A percentile compares a stretch with the other conserved stretches of the same genome.
Conservation (phyloP, 1,140 invertebrate genomes). For the Calephelis nemesis region DNA sequence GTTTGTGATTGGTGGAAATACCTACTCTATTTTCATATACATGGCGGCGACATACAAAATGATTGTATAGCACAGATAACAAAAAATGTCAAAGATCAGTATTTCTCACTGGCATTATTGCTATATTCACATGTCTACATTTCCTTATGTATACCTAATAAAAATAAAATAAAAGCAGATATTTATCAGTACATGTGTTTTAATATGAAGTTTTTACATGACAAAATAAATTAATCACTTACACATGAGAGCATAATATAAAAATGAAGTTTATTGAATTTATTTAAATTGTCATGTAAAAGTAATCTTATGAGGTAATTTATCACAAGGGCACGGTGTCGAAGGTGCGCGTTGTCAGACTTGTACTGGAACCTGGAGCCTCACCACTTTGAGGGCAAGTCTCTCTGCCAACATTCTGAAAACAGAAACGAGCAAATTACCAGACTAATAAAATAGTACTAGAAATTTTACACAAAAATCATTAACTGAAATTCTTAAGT, state of each 20-base stretch:
- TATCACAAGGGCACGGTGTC: slow-evolving; percentile 70
- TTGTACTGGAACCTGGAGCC: slow-evolving; percentile 76
- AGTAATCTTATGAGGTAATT: slow-evolving; percentile 52
- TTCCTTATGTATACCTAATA: slow-evolving; percentile 38
- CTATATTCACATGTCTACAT: slow-evolving; percentile 42
- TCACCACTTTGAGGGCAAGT: slow-evolving; percentile 76
- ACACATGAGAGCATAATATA: slow-evolving; percentile 21
- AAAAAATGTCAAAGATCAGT: slow-evolving; percentile 43
- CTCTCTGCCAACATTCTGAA: slow-evolving; percentile 72
- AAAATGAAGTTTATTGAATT: slow-evolving; percentile 9
- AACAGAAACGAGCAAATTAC: neutral
- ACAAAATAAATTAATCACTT: slow-evolving; percentile 47
- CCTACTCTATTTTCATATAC: neutral
- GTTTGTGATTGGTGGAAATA: too few species aligned
- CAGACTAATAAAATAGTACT: neutral
- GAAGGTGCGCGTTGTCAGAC: slow-evolving; percentile 57
- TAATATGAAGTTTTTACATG: slow-evolving; percentile 51
- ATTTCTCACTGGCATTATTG: slow-evolving; percentile 42
- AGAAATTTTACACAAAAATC: neutral
- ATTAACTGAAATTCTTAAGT: neutral
- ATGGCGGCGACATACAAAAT: neutral
- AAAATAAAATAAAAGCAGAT: slow-evolving; percentile 47
- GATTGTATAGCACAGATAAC: slow-evolving; percentile 19
- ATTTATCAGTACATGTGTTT: slow-evolving; percentile 55
- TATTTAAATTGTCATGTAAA: slow-evolving; percentile 67